Percentiles rank a stretch among this genome's conserved stretches.
Conservation (phyloP, 2,888 invertebrate species). For the Hipparchia sbordonii region DNA sequence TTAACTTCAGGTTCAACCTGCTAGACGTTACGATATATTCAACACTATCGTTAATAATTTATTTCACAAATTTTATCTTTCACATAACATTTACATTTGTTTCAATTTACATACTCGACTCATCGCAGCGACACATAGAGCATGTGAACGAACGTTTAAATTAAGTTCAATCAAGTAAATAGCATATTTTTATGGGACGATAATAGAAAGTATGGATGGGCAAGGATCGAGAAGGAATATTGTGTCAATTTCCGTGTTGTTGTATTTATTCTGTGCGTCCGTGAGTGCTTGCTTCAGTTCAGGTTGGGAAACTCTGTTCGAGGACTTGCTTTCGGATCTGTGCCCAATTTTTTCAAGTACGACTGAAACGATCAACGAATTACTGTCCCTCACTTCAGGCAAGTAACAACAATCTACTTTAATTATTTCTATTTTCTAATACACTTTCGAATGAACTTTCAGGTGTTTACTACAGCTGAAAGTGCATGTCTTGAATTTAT, state of each 20-base stretch:
- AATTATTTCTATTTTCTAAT: not conserved
- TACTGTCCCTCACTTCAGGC: slow-evolving; percentile 58
- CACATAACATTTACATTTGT: slow-evolving; percentile 11
- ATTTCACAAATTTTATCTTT: slow-evolving; percentile 22
- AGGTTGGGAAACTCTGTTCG: slow-evolving; percentile 64
- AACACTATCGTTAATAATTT: slow-evolving; percentile 15
- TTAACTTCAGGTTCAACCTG: slow-evolving; percentile 29
- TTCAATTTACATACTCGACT: slow-evolving; percentile 1
- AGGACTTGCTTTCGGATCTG: slow-evolving; percentile 59
- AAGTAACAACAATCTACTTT: slow-evolving; percentile 42
- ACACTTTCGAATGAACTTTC: no score
- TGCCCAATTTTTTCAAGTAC: slow-evolving; percentile 63
- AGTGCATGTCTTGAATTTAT: no score
- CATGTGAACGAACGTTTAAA: slow-evolving; percentile 8
- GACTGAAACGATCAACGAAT: slow-evolving; percentile 55
- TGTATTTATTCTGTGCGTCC: slow-evolving; percentile 49
- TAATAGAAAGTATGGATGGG: slow-evolving; percentile 25
- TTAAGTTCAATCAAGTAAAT: not conserved
- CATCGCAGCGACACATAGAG: not conserved
- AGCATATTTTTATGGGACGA: not conserved
- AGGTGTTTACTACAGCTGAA: no score
- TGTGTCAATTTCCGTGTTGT: slow-evolving; percentile 46
- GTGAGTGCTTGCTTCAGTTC: slow-evolving; percentile 58
- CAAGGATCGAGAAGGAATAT: slow-evolving; percentile 47
- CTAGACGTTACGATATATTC: slow-evolving; percentile 17